Evolutionary conservation across 1,140 invertebrate genomes (phyloP).

Genomic region (Eubasilissa regina): DNA sequence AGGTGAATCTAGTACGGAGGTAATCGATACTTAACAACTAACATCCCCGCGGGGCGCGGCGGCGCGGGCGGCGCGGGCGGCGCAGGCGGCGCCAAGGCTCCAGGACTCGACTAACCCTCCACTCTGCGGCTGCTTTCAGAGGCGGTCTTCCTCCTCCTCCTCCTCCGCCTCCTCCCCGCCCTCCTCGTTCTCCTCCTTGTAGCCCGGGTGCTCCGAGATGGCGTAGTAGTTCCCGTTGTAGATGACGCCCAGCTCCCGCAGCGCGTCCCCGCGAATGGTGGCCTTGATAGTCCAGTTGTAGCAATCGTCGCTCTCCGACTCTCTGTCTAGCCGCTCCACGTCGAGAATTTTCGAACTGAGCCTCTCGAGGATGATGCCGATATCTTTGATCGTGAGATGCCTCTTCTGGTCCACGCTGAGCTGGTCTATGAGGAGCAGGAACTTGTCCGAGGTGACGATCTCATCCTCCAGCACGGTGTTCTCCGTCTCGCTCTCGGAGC

Average conservation of each 20-base stretch:
- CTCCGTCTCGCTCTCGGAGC: conserved; percentile 93
- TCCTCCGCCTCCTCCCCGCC: conserved; percentile 86
- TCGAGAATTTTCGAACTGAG: conserved; percentile 94
- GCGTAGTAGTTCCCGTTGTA: conserved; percentile 97
- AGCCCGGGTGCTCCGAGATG: conserved; percentile 93
- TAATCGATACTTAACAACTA: conserved; percentile 48
- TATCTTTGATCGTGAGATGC: conserved; percentile 94
- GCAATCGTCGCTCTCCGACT: conserved; percentile 92
- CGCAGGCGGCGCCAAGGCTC: conserved; percentile 18
- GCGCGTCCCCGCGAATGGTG: conserved; percentile 90
- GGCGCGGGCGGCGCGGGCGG: conserved; percentile 62
- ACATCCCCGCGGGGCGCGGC: background rate
- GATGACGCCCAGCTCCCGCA: conserved; percentile 92
- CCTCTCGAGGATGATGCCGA: conserved; percentile 93
- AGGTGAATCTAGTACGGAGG: conserved; percentile 46
- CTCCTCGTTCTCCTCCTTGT: conserved; percentile 89
- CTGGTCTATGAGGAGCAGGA: conserved; percentile 93
- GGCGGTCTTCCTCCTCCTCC: conserved; percentile 84
- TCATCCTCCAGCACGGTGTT: conserved; percentile 94
- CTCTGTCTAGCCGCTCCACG: conserved; percentile 91
- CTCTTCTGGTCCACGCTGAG: conserved; percentile 92
- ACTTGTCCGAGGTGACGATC: conserved; percentile 89
- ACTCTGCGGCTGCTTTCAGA: conserved; percentile 76
- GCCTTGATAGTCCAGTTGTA: conserved; percentile 96
- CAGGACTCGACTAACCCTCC: conserved; percentile 58